Conservation (phyloP, 2,113 vertebrate genomes). For the Progne subis region DNA sequence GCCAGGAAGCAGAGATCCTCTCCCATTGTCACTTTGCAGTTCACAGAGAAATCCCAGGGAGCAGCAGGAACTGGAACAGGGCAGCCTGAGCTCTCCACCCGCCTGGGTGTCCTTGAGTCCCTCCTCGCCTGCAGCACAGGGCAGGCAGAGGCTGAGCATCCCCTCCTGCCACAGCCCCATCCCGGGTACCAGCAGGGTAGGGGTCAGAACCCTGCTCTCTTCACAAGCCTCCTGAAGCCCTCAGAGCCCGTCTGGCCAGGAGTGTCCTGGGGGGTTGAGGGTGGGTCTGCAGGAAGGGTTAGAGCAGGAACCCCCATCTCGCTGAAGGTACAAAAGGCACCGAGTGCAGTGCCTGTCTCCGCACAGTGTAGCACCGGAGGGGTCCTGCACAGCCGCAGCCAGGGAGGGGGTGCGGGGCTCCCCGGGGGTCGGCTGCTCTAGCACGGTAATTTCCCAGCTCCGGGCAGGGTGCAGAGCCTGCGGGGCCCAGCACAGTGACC, state of each 20-base stretch:
- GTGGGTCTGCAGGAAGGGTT: background rate
- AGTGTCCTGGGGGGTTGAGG: background rate
- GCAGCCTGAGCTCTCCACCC: background rate
- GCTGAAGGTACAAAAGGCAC: background rate
- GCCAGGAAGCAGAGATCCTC: background rate
- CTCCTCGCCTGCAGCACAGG: background rate
- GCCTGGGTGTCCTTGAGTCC: constrained; percentile 19
- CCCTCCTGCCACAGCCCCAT: background rate
- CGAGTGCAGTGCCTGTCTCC: background rate
- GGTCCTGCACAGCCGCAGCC: background rate
- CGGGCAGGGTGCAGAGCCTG: background rate
- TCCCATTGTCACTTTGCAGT: background rate
- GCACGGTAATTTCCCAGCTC: background rate
- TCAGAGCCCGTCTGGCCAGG: background rate
- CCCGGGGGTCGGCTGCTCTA: background rate
- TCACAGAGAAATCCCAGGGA: background rate
- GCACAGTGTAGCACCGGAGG: background rate
- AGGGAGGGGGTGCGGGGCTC: rapidly evolving
- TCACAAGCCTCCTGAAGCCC: background rate
- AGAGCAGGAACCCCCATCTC: background rate
- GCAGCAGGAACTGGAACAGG: constrained; percentile 17
- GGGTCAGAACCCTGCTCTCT: background rate
- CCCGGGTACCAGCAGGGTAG: rapidly evolving
- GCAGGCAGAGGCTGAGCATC: background rate
- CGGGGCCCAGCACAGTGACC: rapidly evolving